Evolutionary conservation across 2,113 vertebrate genomes (phyloP), one percentile per base, ranked within the genome.

Genomic region (Regulus satrapa): DNA sequence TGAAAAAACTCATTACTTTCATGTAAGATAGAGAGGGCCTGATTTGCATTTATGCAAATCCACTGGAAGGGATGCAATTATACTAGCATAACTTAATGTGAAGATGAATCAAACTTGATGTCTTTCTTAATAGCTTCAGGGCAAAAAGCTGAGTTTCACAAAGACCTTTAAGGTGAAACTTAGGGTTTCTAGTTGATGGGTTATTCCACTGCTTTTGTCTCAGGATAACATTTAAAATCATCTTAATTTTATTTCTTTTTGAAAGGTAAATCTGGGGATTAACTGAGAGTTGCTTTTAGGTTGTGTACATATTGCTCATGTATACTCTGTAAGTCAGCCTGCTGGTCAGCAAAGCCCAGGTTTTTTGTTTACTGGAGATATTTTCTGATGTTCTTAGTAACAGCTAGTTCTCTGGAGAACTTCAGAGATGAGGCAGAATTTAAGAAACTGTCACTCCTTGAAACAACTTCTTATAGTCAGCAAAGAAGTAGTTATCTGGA

Each of bases 1-100:
- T 68, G 59, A 84, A 92, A 89, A 94, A 88, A 74, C 79, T 84
- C 79, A 88, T 91, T 91, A 84, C 45, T 91, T 89, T 34, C 38
- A 49, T 79, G 24, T 17, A 88, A 93, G 58, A 79, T 40, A 78
- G 56, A 85, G 43, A 78, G 24, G 14, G 13, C 12, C 40, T 86
- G 78, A 91, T 96, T 86, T 96, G 64, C 92, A 88, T 97, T 95
- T 96, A 96, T 95, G 94, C 69, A 95, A 94, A 97, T 93, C 34
- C 12, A 69, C 28, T 88, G 41, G 51, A 95, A 94, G 61, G 63
- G 88, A 86, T 85, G 51, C 59, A 94, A 90, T 95, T 91, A 80
- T 88, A 23, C 38, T 78, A 80, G 18, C 55, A 89, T 86, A 86
- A 77, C 72, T 84, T 93, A 91, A 83, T 63, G 46, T 41, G 55